These are phyloP conservation scores for Dorcus hopei DNA, from an alignment of 2,888 invertebrate genomes.

Conservation along the genomic window DNA sequence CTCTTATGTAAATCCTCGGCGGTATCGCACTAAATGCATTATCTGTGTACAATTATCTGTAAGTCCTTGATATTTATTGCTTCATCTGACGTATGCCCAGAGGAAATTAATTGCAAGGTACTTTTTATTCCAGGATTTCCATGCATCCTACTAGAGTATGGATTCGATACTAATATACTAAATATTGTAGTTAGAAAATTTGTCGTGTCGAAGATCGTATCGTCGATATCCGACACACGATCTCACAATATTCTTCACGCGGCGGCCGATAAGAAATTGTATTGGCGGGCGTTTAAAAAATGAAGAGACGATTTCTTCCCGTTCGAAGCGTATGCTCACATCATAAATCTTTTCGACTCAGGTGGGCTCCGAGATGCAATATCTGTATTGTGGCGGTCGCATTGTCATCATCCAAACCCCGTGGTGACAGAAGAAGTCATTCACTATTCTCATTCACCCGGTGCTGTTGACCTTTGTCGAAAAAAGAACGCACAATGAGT, in stretches of 20 bases:
- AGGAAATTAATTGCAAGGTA: not conserved
- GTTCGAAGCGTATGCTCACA: conserved; percentile 17
- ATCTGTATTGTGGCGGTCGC: conserved; percentile 24
- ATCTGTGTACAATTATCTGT: conserved; percentile 22
- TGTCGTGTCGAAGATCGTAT: conserved; percentile 28
- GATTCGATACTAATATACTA: not conserved
- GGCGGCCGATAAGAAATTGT: not conserved
- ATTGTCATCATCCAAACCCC: conserved; percentile 25
- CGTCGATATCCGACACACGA: not conserved
- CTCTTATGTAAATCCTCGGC: conserved; percentile 16
- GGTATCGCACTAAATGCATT: conserved; percentile 20
- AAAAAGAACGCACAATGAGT: conserved; percentile 12
- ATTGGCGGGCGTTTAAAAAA: not conserved
- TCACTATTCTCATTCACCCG: conserved; percentile 18
- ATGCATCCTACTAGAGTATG: too few species aligned
- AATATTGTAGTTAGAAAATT: conserved; percentile 22
- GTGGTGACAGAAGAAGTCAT: conserved; percentile 29
- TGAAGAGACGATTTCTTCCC: not conserved
- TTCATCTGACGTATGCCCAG: conserved; percentile 15
- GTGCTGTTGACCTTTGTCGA: conserved; percentile 17
- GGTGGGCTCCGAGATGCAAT: conserved; percentile 29
- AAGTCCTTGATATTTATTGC: conserved; percentile 18
- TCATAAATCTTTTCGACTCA: conserved; percentile 32
- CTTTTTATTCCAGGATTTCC: too few species aligned
- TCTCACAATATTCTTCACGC: conserved; percentile 7